Evolutionary conservation across 64 coral and sea anemone genomes (phyloP), one percentile per base, ranked within the genome.

Genomic region (Actinia equina): DNA sequence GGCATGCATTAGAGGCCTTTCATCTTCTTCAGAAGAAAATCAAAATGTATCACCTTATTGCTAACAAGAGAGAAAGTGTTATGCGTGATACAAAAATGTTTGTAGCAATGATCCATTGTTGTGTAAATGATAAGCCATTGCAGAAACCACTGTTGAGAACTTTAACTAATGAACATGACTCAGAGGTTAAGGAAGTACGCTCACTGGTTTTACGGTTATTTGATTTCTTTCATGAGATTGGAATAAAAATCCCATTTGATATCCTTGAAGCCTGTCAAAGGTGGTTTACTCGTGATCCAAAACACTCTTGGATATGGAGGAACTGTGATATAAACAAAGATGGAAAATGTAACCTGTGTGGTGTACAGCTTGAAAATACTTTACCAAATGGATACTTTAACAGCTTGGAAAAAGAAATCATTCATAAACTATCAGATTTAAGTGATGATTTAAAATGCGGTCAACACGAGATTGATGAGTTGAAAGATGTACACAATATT

Each of bases 21-120:
- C 55, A 90, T 41, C 80, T 97, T 19, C 88, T 97, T 79, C 54
- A 91, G 20, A 90, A 91, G 77, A 97, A 97, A 77, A 80, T 89
- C 44, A 44, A 97, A 52, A 71, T 77, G 16, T 87, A 74, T 27
- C 63, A 77, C n/a, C 89, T 59, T 81, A 79, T 87, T 77, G 63
- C 88, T 56, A 86, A 65, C 41, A 90, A 71, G 54, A 84, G 55
- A 46, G 86, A 89, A 82, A 58, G 71, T 10, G 19, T 97, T 52
- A 56, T 87, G 82, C 64, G 80, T 15, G 85, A 93, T 67, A 27
- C 86, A 44, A 71, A 88, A 90, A 93, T 97, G 94, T 70, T 97
- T 84, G 76, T 79, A 42, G 85, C 91, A 74, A 85, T 93, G 60
- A 64, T 97, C 71, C 43, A 78, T 16, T 92, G 86, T 56, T 77